Evolutionary conservation across 2,888 invertebrate species (phyloP).

Genomic region (Noctua janthe): DNA sequence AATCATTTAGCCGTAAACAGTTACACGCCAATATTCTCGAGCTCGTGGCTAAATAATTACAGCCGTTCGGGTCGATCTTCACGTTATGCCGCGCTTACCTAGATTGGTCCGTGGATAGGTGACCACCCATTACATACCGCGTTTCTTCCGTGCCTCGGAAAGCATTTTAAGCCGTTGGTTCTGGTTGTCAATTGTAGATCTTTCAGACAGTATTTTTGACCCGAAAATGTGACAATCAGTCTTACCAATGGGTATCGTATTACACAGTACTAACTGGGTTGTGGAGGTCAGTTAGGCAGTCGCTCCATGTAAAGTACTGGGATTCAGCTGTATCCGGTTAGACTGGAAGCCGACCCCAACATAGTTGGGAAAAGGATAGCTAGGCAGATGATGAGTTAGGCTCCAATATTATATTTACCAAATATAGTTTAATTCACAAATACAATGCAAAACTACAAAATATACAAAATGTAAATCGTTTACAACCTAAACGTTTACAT

Average conservation of each 20-base stretch:
- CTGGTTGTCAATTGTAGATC: background rate
- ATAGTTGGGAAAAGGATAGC: background rate
- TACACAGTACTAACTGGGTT: background rate
- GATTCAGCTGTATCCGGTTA: background rate
- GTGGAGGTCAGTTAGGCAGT: too few relatives aligned
- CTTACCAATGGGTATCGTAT: background rate
- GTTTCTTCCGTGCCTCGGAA: background rate
- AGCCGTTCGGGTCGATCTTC: too few relatives aligned
- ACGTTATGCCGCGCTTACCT: background rate
- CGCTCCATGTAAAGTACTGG: background rate
- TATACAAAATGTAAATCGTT: constrained; percentile 12
- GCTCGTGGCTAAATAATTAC: too few relatives aligned
- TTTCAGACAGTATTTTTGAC: background rate
- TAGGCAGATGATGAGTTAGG: background rate
- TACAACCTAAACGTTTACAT: constrained; percentile 15
- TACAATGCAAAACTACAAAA: background rate
- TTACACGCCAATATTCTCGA: too few relatives aligned
- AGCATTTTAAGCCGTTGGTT: background rate
- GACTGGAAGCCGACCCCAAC: background rate
- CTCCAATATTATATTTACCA: background rate
- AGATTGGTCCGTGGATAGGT: background rate
- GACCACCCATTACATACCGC: too few relatives aligned
- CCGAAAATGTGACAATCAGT: background rate
- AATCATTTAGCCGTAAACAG: background rate
- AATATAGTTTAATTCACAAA: background rate